Evolutionary conservation across 2,797 vertebrate genomes (phyloP).

Genomic region (Chanos chanos): DNA sequence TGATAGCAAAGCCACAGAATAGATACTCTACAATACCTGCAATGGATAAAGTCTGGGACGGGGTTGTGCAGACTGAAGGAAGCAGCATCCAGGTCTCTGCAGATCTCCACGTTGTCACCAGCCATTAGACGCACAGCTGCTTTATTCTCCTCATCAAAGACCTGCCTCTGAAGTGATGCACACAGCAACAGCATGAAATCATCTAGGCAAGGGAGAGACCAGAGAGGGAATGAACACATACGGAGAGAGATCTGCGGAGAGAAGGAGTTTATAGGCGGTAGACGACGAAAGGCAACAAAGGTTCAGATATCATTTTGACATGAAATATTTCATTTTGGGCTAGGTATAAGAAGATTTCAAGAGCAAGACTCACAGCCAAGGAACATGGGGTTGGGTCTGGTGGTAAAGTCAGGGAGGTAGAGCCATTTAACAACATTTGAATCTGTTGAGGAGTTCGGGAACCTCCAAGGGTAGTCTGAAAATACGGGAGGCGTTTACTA

Average conservation of each 20-base stretch:
- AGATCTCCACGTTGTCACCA: constrained; percentile 97
- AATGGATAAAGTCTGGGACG: constrained; percentile 96
- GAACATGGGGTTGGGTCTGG: constrained; percentile 82
- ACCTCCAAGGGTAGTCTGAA: constrained; percentile 96
- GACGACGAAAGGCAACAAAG: neutral
- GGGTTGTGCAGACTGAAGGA: constrained; percentile 97
- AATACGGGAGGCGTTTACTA: too few relatives aligned
- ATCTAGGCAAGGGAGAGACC: constrained; percentile 64
- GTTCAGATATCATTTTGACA: neutral
- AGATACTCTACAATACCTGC: constrained; percentile 80
- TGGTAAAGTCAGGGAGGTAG: constrained; percentile 90
- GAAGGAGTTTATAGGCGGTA: neutral
- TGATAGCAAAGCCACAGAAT: too few relatives aligned
- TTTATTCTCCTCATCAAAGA: constrained; percentile 96
- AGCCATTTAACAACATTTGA: constrained; percentile 97
- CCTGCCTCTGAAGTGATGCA: constrained; percentile 90
- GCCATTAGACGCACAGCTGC: constrained; percentile 92
- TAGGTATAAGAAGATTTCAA: too few relatives aligned
- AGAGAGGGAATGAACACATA: neutral
- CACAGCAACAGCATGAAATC: constrained; percentile 96
- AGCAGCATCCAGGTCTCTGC: constrained; percentile 92
- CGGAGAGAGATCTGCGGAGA: neutral
- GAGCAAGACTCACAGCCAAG: constrained; percentile 84
- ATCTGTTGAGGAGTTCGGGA: constrained; percentile 71
- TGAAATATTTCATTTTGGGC: too few relatives aligned